Evolutionary conservation across 2,888 invertebrate species (phyloP).

Genomic region (Ligdia adustata): DNA sequence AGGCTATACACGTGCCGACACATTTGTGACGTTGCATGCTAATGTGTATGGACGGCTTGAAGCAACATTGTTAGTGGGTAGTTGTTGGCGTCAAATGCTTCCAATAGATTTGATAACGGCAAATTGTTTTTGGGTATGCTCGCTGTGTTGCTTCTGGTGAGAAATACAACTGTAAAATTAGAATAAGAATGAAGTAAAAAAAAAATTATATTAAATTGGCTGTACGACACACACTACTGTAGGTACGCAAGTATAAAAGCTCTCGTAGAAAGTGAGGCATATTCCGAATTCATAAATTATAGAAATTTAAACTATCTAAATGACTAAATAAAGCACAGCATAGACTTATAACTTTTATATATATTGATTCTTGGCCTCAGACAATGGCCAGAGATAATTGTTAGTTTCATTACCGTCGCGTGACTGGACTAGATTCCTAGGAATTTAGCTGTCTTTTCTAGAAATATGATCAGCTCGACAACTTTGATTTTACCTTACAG

Average conservation of each 20-base stretch:
- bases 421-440: constrained; percentile 54
- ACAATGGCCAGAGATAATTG: constrained; percentile 58
- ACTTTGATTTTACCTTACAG: constrained; percentile 18
- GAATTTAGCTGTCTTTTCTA: constrained; percentile 58
- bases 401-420: constrained; percentile 40
- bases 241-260: too few relatives aligned
- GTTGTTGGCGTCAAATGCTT: constrained; percentile 49
- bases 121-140: too few relatives aligned
- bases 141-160: too few relatives aligned
- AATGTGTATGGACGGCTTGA: constrained; percentile 29
- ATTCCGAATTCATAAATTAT: too few relatives aligned
- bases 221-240: too few relatives aligned
- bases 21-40: constrained; percentile 44
- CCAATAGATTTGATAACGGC: constrained; percentile 50
- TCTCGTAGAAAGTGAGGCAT: too few relatives aligned
- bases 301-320: too few relatives aligned
- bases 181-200: too few relatives aligned
- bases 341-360: too few relatives aligned
- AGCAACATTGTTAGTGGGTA: constrained; percentile 43
- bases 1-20: constrained; percentile 56
- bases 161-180: too few relatives aligned
- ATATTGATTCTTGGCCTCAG: constrained; percentile 19
- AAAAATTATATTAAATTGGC: too few relatives aligned
- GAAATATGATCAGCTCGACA: constrained; percentile 56
- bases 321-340: too few relatives aligned